Base-by-base conservation (phyloP, 1,140 invertebrate genomes). In the Solenopsis invicta region DNA sequence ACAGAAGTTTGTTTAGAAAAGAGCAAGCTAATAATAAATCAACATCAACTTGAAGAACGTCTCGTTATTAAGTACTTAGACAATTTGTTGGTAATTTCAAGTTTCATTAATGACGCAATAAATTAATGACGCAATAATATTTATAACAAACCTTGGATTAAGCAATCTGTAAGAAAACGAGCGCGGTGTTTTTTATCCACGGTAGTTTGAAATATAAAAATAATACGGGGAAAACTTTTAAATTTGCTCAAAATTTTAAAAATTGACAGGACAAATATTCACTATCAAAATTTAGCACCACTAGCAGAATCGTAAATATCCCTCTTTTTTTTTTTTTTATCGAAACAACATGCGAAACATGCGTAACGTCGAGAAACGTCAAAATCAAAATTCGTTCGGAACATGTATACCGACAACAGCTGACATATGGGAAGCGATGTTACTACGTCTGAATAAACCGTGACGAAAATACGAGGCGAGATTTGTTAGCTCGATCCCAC, bases 361-460 rank as follows among this genome's bases (percentile, higher is more conserved):
- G 13, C 13, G 29, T 37, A 75, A n/a, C 74, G 34, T 37, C 41
- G 37, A 62, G 75, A 62, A 77, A 77, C 16, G 59, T 48, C 59
- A 62, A 64, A 64, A 77, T 77, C 75, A 78, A 78, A 78, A 78
- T 78, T 29, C 29, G 41, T 48, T 78, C 48, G 59, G 10, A 78
- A 64, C 75, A 52, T 50, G 24, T 78, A 29, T 64, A 62, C 75
- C 21, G 59, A n/a, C 59, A 78, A 78, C 75, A 64, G 41, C 41
- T 78, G 75, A 78, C 24, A 78, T 64, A 64, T 78, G 75, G 41
- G 59, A 78, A 48, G 24, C 59, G 50, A 50, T 78, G 75, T 50
- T 78, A 64, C 75, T 78, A 64, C 18, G 45, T 64, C 56, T 64
- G 75, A 50, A 78, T 78, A 64, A 64, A 37, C 59, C 10, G 61